These are phyloP conservation scores for Ictinia mississippiensis DNA, from an alignment of 2,797 vertebrate genomes.

Conservation along the genomic window DNA sequence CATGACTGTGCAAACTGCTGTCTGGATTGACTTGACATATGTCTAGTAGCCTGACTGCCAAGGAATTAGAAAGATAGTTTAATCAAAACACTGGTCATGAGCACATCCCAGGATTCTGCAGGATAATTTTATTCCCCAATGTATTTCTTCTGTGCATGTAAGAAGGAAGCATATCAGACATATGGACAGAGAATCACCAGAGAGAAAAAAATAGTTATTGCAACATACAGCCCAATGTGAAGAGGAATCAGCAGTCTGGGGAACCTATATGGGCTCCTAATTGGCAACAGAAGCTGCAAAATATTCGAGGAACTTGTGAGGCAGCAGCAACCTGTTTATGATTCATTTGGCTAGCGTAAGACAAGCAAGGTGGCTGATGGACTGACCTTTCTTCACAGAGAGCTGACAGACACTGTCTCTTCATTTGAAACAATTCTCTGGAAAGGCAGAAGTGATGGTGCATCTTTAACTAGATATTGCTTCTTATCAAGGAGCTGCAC, in stretches of 20 bases:
- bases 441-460: background rate
- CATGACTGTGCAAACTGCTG: background rate
- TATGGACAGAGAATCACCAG: background rate
- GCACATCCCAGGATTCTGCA: background rate
- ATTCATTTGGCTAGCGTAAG: background rate
- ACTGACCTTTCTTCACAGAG: background rate
- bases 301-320: background rate
- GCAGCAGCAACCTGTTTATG: background rate
- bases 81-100: background rate
- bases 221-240: background rate
- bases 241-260: background rate
- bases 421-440: background rate
- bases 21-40: background rate
- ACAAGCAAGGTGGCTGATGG: background rate
- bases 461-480: slow-evolving; percentile 9
- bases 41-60: background rate
- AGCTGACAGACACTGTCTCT: background rate
- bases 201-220: background rate
- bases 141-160: background rate
- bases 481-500: slow-evolving; percentile 55
- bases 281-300: background rate
- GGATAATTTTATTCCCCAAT: background rate
- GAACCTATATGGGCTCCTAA: background rate
- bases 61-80: background rate
- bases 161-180: background rate